Conservation (phyloP, 2,113 vertebrate species). For the Osmerus mordax region DNA sequence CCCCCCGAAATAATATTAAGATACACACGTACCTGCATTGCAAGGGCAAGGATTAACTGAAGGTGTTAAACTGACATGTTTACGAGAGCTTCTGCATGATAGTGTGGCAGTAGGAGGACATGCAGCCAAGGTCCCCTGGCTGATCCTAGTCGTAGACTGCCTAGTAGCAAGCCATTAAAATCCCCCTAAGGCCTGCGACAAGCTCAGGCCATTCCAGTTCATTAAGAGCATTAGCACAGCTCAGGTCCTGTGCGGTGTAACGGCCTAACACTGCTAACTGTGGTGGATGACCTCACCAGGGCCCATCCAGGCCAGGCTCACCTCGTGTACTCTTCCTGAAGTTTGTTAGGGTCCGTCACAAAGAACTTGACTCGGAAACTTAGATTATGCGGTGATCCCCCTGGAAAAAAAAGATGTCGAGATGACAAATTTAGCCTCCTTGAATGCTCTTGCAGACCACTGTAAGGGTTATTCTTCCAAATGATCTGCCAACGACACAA, state of each 20-base stretch:
- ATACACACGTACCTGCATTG: too few relatives aligned
- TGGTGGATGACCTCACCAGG: neutral
- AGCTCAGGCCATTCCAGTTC: neutral
- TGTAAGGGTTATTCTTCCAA: too few relatives aligned
- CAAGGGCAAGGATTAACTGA: too few relatives aligned
- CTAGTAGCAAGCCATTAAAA: neutral
- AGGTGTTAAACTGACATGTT: too few relatives aligned
- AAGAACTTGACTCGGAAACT: conserved; percentile 99
- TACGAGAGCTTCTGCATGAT: too few relatives aligned
- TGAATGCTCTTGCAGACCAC: too few relatives aligned
- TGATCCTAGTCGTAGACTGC: neutral
- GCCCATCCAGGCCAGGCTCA: conserved; percentile 52
- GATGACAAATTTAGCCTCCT: too few relatives aligned
- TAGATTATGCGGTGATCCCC: conserved; percentile 93
- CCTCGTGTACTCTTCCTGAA: conserved; percentile 99
- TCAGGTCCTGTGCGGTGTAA: neutral
- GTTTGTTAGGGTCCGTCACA: conserved; percentile 91
- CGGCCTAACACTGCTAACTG: too few relatives aligned
- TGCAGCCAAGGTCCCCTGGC: too few relatives aligned
- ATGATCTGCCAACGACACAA: too few relatives aligned
- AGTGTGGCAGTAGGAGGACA: too few relatives aligned
- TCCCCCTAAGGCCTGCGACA: neutral
- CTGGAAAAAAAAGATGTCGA: conserved; percentile 56
- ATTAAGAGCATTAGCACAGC: neutral
- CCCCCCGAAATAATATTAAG: too few relatives aligned